A percentile compares a stretch with the other conserved stretches of the same genome.
phyloP scores from a whole-genome alignment of 2,113 vertebrate species.

The Vanacampus margaritifer region DNA sequence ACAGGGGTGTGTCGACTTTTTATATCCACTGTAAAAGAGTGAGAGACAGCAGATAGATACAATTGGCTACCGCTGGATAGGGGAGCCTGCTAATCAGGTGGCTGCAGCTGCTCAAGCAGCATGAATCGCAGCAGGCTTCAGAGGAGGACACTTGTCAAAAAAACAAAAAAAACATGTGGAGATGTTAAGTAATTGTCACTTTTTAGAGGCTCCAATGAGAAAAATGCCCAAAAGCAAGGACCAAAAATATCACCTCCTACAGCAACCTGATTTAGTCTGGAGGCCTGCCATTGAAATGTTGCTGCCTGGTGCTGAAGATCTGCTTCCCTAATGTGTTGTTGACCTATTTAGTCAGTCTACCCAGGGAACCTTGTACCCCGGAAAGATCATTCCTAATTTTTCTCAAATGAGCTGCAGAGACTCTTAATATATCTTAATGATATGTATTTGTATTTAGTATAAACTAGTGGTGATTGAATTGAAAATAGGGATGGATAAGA shows the following conservation, averaged over 20 bases:
- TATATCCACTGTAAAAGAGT: constrained; percentile 5
- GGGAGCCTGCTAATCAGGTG: constrained; percentile 22
- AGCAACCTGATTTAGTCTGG: constrained; percentile 50
- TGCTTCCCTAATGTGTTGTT: constrained; percentile 47
- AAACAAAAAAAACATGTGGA: constrained; percentile 11
- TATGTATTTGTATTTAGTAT: neutral
- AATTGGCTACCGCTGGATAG: constrained; percentile 28
- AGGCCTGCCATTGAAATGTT: constrained; percentile 52
- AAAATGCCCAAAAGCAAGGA: constrained; percentile 33
- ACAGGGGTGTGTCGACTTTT: neutral
- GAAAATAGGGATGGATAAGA: neutral
- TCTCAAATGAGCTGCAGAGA: constrained; percentile 9
- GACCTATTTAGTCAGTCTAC: constrained; percentile 56
- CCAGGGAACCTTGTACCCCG: constrained; percentile 34
- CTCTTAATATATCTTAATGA: neutral
- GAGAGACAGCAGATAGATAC: constrained; percentile 18
- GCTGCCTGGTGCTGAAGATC: constrained; percentile 53
- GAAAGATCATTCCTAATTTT: constrained; percentile 34
- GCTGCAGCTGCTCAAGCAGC: constrained; percentile 46
- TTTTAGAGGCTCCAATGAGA: constrained; percentile 42
- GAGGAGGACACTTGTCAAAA: constrained; percentile 11
- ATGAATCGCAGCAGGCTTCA: constrained; percentile 23
- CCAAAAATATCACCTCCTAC: constrained; percentile 41
- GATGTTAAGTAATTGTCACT: constrained; percentile 32
- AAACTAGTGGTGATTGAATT: neutral